Percentiles rank a stretch among this genome's conserved stretches.
Conservation (phyloP, 2,113 vertebrate species). For the Galemys pyrenaicus region DNA sequence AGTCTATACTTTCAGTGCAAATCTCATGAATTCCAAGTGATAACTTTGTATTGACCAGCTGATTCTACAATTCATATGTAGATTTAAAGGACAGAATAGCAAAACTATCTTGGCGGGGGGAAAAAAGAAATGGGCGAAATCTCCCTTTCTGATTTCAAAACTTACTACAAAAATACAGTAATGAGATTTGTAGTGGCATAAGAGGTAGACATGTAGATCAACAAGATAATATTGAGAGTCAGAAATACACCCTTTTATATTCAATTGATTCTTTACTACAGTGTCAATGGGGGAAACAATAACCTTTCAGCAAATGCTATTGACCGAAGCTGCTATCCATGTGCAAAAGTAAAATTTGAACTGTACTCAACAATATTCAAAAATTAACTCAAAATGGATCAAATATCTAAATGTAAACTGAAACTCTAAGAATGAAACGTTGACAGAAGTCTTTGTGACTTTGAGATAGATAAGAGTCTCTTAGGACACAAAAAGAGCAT, state of each 20-base stretch:
- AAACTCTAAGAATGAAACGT: slow-evolving; percentile 6
- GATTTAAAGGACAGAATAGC: slow-evolving; percentile 5
- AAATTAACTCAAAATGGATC: not conserved
- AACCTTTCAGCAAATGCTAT: not conserved
- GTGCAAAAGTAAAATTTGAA: not conserved
- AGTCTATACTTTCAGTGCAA: not conserved
- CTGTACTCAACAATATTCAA: not conserved
- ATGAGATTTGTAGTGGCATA: not conserved
- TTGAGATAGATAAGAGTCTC: not conserved
- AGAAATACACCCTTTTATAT: not conserved
- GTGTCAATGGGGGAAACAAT: not conserved
- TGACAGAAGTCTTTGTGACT: not conserved
- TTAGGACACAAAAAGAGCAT: not conserved
- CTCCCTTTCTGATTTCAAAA: slow-evolving; percentile 29
- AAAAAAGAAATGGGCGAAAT: not conserved
- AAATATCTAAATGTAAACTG: not conserved
- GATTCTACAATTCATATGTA: slow-evolving; percentile 11
- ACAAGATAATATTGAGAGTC: not conserved
- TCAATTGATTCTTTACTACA: not conserved
- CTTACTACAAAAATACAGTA: not conserved
- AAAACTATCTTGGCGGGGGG: not conserved
- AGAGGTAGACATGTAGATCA: not conserved
- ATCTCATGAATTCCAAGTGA: not conserved
- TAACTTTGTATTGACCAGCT: not conserved
- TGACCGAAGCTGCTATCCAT: not conserved